A percentile compares a stretch with the other conserved stretches of the same genome.
phyloP scores from a whole-genome alignment of 2,113 vertebrate species.

The Gorilla gorilla region DNA sequence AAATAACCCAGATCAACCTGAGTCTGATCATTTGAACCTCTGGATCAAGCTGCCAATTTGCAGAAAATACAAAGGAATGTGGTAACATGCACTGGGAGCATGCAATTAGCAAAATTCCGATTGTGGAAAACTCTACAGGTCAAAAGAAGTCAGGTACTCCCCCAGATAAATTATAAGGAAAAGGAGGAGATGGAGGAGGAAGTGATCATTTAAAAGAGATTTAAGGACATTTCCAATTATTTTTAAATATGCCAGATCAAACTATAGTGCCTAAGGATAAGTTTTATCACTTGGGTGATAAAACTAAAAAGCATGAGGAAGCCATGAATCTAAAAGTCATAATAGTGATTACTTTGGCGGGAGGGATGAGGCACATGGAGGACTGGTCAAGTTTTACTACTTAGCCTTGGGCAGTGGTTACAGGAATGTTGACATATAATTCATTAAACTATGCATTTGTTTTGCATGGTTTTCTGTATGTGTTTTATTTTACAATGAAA shows the following conservation, averaged over 20 bases:
- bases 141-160: not conserved
- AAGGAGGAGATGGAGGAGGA: not conserved
- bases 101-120: not conserved
- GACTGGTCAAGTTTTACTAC: not conserved
- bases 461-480: not conserved
- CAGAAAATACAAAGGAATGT: not conserved
- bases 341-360: not conserved
- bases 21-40: not conserved
- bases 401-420: not conserved
- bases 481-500: not conserved
- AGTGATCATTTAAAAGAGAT: not conserved
- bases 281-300: not conserved
- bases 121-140: not conserved
- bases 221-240: not conserved
- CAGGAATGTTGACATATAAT: not conserved
- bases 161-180: not conserved
- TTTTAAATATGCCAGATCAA: not conserved
- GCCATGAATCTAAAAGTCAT: not conserved
- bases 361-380: not conserved
- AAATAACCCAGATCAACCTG: not conserved
- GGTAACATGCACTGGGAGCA: rapidly evolving
- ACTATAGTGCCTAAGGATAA: not conserved
- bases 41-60: not conserved
- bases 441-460: not conserved
- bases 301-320: not conserved